Percentiles rank a stretch among this genome's conserved stretches.
Conservation (phyloP, 2,113 vertebrate species). For the Prinia subflava region DNA sequence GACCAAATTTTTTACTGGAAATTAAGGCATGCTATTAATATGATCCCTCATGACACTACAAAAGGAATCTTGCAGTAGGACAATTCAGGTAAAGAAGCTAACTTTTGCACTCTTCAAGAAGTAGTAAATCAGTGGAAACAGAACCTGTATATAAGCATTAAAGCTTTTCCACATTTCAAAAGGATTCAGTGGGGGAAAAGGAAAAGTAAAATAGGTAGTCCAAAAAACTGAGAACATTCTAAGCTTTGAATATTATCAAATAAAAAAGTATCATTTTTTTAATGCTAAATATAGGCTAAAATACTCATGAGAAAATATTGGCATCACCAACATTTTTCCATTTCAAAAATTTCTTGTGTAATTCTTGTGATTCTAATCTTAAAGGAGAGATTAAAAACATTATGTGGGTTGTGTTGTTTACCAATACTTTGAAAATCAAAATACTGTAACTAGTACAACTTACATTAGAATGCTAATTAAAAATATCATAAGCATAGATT, state of each 20-base stretch:
- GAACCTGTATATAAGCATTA: background rate
- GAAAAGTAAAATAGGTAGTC: background rate
- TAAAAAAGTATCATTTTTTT: background rate
- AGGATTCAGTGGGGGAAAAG: background rate
- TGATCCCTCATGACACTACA: background rate
- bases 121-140: background rate
- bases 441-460: background rate
- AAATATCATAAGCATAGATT: background rate
- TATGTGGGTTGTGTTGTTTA: background rate
- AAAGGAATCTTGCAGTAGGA: background rate
- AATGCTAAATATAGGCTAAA: background rate
- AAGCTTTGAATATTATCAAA: background rate
- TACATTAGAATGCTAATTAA: background rate
- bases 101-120: background rate
- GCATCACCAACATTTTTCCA: background rate
- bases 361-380: background rate
- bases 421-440: background rate
- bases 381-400: background rate
- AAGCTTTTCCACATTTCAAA: background rate
- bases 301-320: background rate
- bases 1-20: slow-evolving; percentile 26
- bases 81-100: background rate
- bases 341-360: background rate
- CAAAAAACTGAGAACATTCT: background rate
- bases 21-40: slow-evolving; percentile 6